Evolutionary conservation across 2,888 invertebrate species (phyloP).

Genomic region (Onchidella celtica): DNA sequence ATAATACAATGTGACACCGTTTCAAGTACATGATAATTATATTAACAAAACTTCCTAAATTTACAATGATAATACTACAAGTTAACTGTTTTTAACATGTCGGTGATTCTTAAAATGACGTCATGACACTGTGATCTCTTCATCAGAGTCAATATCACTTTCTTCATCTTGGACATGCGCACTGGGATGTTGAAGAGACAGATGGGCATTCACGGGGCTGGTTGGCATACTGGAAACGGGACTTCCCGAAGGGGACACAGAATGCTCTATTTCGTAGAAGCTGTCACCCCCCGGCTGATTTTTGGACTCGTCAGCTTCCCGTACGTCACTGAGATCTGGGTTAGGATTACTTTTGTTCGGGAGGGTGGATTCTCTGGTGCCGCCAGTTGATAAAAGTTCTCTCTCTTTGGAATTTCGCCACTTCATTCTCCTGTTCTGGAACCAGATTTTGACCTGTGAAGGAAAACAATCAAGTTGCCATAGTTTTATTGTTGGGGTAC

Average conservation of each 20-base stretch:
- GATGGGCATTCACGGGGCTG: slow-evolving; percentile 30
- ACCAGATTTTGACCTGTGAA: slow-evolving; percentile 92
- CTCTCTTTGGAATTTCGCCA: slow-evolving; percentile 99
- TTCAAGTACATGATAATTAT: no score
- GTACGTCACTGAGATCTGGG: slow-evolving; percentile 91
- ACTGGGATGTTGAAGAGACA: slow-evolving; percentile 30
- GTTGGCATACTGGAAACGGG: slow-evolving; percentile 48
- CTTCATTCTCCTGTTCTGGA: slow-evolving; percentile 99
- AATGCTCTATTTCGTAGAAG: slow-evolving; percentile 50
- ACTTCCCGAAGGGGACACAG: slow-evolving; percentile 53
- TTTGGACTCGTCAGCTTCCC: slow-evolving; percentile 58
- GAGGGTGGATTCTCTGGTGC: slow-evolving; percentile 95
- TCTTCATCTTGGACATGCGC: slow-evolving; percentile 49
- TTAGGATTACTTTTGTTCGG: slow-evolving; percentile 98
- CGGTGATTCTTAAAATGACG: background rate
- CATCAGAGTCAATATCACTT: slow-evolving; percentile 67
- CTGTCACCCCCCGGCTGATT: slow-evolving; percentile 49
- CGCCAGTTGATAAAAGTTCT: slow-evolving; percentile 94
- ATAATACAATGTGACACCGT: no score
- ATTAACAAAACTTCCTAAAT: background rate
- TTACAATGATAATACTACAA: background rate
- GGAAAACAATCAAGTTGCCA: no score
- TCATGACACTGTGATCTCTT: slow-evolving; percentile 74
- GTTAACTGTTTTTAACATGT: background rate
- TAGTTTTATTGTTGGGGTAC: no score